Conservation (phyloP, 2,888 invertebrate genomes). For the Nymphalis c-album region DNA sequence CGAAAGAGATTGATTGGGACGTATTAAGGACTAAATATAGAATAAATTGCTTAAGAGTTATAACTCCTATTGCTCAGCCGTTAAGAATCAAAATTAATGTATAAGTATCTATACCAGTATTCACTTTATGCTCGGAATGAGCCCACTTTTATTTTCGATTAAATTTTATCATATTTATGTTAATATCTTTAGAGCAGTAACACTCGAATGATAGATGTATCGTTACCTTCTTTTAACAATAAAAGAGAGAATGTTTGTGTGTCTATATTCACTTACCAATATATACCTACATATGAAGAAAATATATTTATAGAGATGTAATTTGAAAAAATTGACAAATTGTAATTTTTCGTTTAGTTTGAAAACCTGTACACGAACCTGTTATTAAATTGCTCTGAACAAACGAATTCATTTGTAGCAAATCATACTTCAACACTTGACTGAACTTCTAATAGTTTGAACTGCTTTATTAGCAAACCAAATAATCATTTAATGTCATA, state of each 20-base stretch:
- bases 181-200: no score
- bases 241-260: no score
- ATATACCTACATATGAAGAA: no score
- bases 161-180: neutral
- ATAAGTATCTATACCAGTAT: no score
- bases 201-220: no score
- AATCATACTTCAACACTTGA: neutral
- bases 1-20: conserved; percentile 29
- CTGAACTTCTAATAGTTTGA: neutral
- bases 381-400: neutral
- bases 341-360: no score
- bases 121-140: no score
- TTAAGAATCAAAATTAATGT: neutral
- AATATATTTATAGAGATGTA: no score
- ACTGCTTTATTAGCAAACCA: conserved; percentile 10
- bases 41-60: neutral
- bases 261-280: no score
- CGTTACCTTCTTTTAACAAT: no score
- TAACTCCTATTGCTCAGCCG: neutral
- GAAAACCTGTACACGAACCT: neutral
- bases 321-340: no score
- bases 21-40: conserved; percentile 10
- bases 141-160: neutral
- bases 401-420: neutral
- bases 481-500: conserved; percentile 12